Base-by-base conservation (phyloP, 2,113 vertebrate genomes). In the Sterrhoptilus dennistouni region DNA sequence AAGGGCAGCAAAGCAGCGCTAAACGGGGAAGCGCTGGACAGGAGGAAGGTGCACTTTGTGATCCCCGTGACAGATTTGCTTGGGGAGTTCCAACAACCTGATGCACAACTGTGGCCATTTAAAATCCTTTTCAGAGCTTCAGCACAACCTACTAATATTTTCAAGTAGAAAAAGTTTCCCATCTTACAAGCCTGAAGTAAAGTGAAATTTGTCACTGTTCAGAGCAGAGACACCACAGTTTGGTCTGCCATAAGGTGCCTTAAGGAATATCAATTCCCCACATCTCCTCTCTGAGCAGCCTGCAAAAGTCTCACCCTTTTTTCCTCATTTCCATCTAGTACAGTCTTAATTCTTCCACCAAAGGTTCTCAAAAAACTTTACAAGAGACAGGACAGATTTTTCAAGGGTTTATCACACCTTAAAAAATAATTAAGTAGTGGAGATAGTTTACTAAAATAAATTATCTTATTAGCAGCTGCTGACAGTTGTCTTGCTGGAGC, bases 1-100 rank as follows among this genome's bases (percentile, higher is more conserved):
- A 57, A 57, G 12, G 63, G 22, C 70, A 24, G 36, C 21, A 40
- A 50, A 74, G 66, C 42, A 80, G 82, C 36, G 8, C 6, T 8
- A 0, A 29, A 14, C 6, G 31, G 35, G 23, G 74, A 29, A 87
- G 52, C 24, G 19, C 17, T 31, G 18, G 6, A 9, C 3, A 17
- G n/a, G 24, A 19, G 22, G 17, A 64, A 71, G 25, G 18, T 8
- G 8, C 1, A 0, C 15, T 35, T 40, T 1, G 2, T 10, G 22
- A 64, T 49, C 52, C 53, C 38, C 38, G 38, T 38, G 38, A 11
- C 11, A 15, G 57, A 20, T n/a, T 80, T 69, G 23, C 9, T 69
- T 40, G 8, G 8, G 21, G 36, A 79, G 23, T 60, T 78, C 23
- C 35, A 56, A 44, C 50, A 50, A 82, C 19, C 35, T 36, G 8